A percentile compares a stretch with the other conserved stretches of the same genome.
These are phyloP conservation scores for Alexandromys fortis DNA, from an alignment of 2,113 vertebrate genomes.

Conservation along the genomic window DNA sequence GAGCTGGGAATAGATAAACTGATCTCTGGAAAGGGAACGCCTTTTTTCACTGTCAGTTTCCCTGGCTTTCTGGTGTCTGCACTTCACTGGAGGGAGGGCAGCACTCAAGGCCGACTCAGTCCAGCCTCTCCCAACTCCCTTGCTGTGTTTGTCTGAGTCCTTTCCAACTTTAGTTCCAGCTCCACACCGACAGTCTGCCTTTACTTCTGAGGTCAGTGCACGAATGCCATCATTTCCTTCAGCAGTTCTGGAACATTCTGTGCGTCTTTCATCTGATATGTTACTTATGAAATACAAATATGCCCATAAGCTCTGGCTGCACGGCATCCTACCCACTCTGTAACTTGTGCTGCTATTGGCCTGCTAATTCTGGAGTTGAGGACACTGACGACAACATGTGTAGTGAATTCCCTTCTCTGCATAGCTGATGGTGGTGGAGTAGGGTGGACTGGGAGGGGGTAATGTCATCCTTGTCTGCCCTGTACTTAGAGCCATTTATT, in stretches of 20 bases:
- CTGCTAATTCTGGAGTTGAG: background rate
- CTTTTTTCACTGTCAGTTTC: background rate
- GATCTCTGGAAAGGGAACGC: background rate
- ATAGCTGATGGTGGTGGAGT: background rate
- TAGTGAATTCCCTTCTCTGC: background rate
- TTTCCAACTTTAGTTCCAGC: background rate
- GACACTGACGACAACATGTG: background rate
- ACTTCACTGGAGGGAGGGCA: background rate
- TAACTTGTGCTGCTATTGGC: background rate
- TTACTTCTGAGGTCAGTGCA: background rate
- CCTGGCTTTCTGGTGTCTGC: background rate
- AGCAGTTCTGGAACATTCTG: background rate
- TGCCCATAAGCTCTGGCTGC: background rate
- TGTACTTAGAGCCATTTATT: background rate
- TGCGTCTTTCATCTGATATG: background rate
- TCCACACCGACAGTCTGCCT: background rate
- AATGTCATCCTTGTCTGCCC: background rate
- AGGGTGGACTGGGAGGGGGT: background rate
- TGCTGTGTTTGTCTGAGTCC: background rate
- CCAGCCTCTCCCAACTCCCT: background rate
- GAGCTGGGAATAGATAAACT: background rate
- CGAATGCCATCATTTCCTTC: background rate
- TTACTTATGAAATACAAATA: background rate
- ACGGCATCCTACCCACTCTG: background rate
- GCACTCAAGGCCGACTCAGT: background rate